Conservation (phyloP, 1,140 invertebrate species). For the Orchesella cincta region DNA sequence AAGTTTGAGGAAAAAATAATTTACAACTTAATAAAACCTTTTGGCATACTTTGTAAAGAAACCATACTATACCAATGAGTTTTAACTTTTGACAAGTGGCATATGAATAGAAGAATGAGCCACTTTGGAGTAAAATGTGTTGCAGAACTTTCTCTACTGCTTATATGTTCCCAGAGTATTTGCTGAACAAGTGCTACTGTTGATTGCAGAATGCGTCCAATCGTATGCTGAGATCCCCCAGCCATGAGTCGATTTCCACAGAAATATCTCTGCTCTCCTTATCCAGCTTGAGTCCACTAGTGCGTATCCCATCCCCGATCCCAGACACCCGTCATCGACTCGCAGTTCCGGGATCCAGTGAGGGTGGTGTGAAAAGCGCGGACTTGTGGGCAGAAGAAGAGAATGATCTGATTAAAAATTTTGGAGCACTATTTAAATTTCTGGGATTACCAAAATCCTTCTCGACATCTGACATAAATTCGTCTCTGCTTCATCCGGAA, state of each 20-base stretch:
- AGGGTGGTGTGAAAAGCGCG: slow-evolving; percentile 37
- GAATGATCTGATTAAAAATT: slow-evolving; percentile 74
- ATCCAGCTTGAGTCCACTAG: slow-evolving; percentile 71
- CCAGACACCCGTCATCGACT: slow-evolving; percentile 54
- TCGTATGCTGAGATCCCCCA: slow-evolving; percentile 71
- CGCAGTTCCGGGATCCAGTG: slow-evolving; percentile 53
- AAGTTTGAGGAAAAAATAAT: too few relatives aligned
- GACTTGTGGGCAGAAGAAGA: slow-evolving; percentile 64
- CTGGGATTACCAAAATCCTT: slow-evolving; percentile 78
- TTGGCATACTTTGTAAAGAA: too few relatives aligned
- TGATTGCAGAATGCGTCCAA: slow-evolving; percentile 47
- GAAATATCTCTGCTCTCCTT: slow-evolving; percentile 78
- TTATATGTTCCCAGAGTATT: too few relatives aligned
- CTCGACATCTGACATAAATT: slow-evolving; percentile 72
- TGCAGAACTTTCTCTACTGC: too few relatives aligned
- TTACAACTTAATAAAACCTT: too few relatives aligned
- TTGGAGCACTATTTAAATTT: slow-evolving; percentile 74
- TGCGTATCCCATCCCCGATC: slow-evolving; percentile 71
- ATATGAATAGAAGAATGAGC: too few relatives aligned
- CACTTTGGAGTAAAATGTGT: too few relatives aligned
- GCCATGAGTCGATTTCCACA: slow-evolving; percentile 78
- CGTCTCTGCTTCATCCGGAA: slow-evolving; percentile 44
- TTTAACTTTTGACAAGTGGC: too few relatives aligned
- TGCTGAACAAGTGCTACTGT: too few relatives aligned
- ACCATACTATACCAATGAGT: too few relatives aligned